Evolutionary conservation across 2,888 invertebrate genomes (phyloP), one percentile per base, ranked within the genome.

Genomic region (Agrotis puta): DNA sequence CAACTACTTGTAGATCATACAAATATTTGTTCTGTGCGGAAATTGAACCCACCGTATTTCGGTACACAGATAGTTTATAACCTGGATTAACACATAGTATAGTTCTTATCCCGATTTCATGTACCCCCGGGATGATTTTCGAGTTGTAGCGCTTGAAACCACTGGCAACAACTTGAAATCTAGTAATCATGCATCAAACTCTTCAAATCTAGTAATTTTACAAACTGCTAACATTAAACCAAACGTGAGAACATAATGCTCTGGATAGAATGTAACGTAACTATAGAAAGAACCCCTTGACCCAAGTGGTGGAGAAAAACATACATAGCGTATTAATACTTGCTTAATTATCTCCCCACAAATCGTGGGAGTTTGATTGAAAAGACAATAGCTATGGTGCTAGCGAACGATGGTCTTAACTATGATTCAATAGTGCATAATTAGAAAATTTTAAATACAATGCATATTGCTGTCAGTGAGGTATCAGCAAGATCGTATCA

Each of bases 361-460:
- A 51, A 70, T 66, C 71, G 78, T 82, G 78, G 65, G 78, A 78
- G 59, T 82, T 9, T 62, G 53, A 82, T 77, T 65, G 57, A n/a
- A 48, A 45, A 39, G 66, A 71, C 63, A 64, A 71, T 66, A 61
- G 59, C 64, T 59, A 20, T 11, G n/a, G 33, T 51, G n/a, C 18
- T 64, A 16, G 47, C 61, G 59, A 64, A 18, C 27, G 47, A 58
- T 62, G 64, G 27, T 59, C 24, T 59, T 63, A 43, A 4, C 20
- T 57, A 51, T 64, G 59, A 47, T 62, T 70, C 20, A 63, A 81
- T 54, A 27, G 51, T 20, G 33, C 59, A 81, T 77, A 56, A 77
- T 75, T 81, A 67, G 62, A 81, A 48, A 67, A 50, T 50, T 76
- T 81, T 76, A 54, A 67, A 75, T 76, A 77, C 74, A 79, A 75